A percentile compares a stretch with the other conserved stretches of the same genome.
Evolutionary conservation across 2,113 vertebrate species (phyloP).

Genomic region (Vimba vimba): DNA sequence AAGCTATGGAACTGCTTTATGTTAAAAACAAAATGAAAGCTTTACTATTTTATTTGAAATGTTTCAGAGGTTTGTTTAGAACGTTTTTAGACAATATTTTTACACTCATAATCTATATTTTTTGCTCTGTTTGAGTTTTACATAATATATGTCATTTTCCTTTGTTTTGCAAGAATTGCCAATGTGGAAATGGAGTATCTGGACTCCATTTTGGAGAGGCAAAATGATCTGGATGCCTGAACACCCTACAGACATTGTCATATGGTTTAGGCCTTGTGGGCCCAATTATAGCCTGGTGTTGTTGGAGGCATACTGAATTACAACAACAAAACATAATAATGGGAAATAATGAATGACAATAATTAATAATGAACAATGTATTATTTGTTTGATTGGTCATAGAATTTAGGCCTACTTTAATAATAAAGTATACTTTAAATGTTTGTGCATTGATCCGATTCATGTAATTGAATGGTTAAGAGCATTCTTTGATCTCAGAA

Average conservation of each 20-base stretch:
- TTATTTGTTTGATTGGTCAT: not conserved
- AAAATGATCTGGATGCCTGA: not conserved
- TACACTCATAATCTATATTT: not conserved
- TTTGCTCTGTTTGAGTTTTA: not conserved
- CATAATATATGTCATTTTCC: not conserved
- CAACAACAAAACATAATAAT: slow-evolving; percentile 7
- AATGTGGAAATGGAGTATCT: not conserved
- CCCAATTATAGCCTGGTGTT: slow-evolving; percentile 22
- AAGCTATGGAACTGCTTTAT: not conserved
- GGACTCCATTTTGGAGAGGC: not conserved
- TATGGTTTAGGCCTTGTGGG: slow-evolving; percentile 4
- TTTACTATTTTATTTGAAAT: not conserved
- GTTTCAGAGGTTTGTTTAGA: not conserved
- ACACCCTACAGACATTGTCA: not conserved
- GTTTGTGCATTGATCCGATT: not conserved
- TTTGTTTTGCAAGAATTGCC: not conserved
- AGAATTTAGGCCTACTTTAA: not conserved
- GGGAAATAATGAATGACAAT: not conserved
- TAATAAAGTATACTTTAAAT: not conserved
- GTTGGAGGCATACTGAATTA: slow-evolving; percentile 15
- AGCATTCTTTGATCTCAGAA: not conserved
- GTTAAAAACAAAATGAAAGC: not conserved
- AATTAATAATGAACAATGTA: not conserved
- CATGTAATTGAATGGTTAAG: not conserved
- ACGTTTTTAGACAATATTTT: not conserved